phyloP scores from a whole-genome alignment of 2,888 invertebrate species.

The Nephrotoma appendiculata region DNA sequence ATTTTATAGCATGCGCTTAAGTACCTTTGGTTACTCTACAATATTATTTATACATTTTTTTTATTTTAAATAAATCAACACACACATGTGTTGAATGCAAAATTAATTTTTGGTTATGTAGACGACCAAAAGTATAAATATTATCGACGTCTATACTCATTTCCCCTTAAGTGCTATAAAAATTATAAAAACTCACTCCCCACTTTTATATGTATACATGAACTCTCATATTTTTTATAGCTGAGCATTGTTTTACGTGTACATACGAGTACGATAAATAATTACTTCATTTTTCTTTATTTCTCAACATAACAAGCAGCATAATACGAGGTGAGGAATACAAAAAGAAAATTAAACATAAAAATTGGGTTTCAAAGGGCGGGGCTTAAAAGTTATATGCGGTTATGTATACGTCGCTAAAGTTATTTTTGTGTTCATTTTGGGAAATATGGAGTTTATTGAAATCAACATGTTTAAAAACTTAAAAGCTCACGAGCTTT shows the following conservation, averaged over 20 bases:
- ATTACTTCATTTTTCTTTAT: background rate
- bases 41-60: background rate
- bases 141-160: background rate
- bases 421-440: background rate
- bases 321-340: background rate
- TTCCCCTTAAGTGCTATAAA: background rate
- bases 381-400: background rate
- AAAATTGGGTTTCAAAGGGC: background rate
- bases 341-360: background rate
- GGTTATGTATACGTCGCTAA: background rate
- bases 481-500: background rate
- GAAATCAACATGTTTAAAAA: background rate
- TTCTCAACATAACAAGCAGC: background rate
- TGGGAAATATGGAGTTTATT: background rate
- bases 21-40: background rate
- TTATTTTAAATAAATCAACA: background rate
- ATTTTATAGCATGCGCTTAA: background rate
- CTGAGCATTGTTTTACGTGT: background rate
- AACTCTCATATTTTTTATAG: background rate
- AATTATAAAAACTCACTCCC: background rate
- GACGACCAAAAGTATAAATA: no score
- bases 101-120: background rate
- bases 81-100: background rate
- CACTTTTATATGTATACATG: background rate
- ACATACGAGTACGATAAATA: background rate